Conservation (phyloP, 2,888 invertebrate genomes). For the Leptopilina drosophilae region DNA sequence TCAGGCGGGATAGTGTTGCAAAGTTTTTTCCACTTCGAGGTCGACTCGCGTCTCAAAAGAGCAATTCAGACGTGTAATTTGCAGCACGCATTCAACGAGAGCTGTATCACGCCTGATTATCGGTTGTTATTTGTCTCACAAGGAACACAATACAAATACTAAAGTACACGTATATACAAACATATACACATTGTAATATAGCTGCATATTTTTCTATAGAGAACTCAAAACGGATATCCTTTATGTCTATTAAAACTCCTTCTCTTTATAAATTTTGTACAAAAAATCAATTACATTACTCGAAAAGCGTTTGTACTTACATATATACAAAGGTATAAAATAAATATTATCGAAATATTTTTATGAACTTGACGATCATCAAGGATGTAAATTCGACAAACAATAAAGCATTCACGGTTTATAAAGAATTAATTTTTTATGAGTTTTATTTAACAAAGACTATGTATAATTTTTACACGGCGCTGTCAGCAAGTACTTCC, state of each 20-base stretch:
- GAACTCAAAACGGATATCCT: slow-evolving; percentile 33
- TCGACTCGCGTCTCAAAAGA: slow-evolving; percentile 35
- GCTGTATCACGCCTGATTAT: slow-evolving; percentile 38
- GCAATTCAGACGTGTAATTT: slow-evolving; percentile 41
- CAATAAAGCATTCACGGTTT: slow-evolving; percentile 24
- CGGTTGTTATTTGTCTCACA: slow-evolving; percentile 38
- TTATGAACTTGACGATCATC: background rate
- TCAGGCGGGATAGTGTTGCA: slow-evolving; percentile 11
- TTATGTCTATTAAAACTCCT: slow-evolving; percentile 25
- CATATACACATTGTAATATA: slow-evolving; percentile 8
- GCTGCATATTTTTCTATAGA: slow-evolving; percentile 10
- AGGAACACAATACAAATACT: slow-evolving; percentile 12
- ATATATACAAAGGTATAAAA: slow-evolving; percentile 8
- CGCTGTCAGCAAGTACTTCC: slow-evolving; percentile 32
- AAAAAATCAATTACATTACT: slow-evolving; percentile 9
- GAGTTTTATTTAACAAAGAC: slow-evolving; percentile 4
- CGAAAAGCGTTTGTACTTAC: background rate
- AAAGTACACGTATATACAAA: too few species aligned
- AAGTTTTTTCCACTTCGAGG: slow-evolving; percentile 41
- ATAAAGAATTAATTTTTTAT: slow-evolving; percentile 8
- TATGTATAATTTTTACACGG: background rate
- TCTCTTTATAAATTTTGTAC: background rate
- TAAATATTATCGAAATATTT: slow-evolving; percentile 5
- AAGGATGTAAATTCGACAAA: slow-evolving; percentile 9
- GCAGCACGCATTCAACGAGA: slow-evolving; percentile 39